A percentile compares a stretch with the other conserved stretches of the same genome.
Evolutionary conservation across 2,113 vertebrate species (phyloP).

Genomic region (Malurus cyaneus): DNA sequence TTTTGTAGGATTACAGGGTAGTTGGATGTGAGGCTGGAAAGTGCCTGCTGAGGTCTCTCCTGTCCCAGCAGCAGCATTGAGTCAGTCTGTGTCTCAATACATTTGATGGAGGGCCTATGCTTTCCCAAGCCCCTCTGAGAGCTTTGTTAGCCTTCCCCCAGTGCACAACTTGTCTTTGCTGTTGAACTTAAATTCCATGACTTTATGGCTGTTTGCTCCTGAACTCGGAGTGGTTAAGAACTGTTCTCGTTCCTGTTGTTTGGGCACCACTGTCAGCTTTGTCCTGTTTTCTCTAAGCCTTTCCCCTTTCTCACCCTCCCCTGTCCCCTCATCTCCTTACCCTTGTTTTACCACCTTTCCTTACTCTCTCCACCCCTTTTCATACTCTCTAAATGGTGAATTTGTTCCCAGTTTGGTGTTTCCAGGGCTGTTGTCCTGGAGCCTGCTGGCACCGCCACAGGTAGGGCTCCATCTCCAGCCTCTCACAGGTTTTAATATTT

Average conservation of each 20-base stretch:
- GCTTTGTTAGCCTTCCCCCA: background rate
- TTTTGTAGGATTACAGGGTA: background rate
- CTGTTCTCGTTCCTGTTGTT: background rate
- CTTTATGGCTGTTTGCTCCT: background rate
- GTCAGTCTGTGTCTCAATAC: background rate
- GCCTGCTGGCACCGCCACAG: background rate
- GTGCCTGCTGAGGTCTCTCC: background rate
- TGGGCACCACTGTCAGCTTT: accelerated
- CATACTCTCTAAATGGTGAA: background rate
- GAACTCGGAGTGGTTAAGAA: background rate
- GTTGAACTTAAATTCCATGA: background rate
- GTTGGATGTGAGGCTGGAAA: background rate
- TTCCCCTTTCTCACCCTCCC: background rate
- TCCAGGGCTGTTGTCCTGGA: background rate
- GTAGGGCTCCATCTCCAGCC: background rate
- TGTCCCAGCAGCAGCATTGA: background rate
- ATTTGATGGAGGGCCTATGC: background rate
- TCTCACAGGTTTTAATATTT: background rate
- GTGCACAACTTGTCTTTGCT: background rate
- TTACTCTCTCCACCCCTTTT: background rate
- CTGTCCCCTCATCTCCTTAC: background rate
- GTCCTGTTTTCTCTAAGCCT: background rate
- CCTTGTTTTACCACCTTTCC: background rate
- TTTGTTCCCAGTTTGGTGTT: background rate
- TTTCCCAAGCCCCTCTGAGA: background rate